phyloP scores from a whole-genome alignment of 2,113 vertebrate genomes.

The Oncorhynchus kisutch region DNA sequence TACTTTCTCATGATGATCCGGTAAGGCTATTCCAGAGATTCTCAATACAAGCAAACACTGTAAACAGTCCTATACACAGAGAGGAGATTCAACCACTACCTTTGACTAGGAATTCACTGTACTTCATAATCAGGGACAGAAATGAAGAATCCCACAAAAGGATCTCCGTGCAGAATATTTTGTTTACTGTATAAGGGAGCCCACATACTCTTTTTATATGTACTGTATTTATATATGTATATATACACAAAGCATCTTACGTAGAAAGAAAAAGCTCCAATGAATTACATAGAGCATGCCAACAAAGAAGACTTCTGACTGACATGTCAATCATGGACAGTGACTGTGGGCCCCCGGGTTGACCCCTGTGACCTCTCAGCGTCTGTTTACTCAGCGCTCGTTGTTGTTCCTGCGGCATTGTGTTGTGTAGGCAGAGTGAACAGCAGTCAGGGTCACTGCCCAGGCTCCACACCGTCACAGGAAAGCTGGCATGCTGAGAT shows the following conservation, averaged over 20 bases:
- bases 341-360: constrained; percentile 18
- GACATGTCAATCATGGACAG: constrained; percentile 34
- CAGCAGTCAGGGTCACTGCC: not conserved
- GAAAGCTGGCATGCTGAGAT: constrained; percentile 16
- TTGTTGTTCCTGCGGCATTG: constrained; percentile 4
- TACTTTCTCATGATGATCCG: constrained; percentile 34
- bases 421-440: not conserved
- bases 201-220: constrained; percentile 52
- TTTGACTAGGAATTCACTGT: constrained; percentile 34
- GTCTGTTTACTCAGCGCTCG: constrained; percentile 24
- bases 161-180: constrained; percentile 45
- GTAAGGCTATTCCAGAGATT: constrained; percentile 18
- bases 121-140: constrained; percentile 24
- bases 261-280: constrained; percentile 69
- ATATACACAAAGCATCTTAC: constrained; percentile 69
- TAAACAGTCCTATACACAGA: constrained; percentile 44
- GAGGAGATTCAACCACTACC: constrained; percentile 28
- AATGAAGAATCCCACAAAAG: constrained; percentile 34
- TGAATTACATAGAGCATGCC: constrained; percentile 74
- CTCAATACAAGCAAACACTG: constrained; percentile 47
- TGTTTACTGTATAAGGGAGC: constrained; percentile 41
- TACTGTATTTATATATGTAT: constrained; percentile 69
- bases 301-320: constrained; percentile 51
- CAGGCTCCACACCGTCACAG: constrained; percentile 5
- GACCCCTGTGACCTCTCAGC: constrained; percentile 18